A percentile compares a stretch with the other conserved stretches of the same genome.
These are phyloP conservation scores for Ecdyonurus torrentis DNA, from an alignment of 2,888 invertebrate genomes.

Conservation along the genomic window DNA sequence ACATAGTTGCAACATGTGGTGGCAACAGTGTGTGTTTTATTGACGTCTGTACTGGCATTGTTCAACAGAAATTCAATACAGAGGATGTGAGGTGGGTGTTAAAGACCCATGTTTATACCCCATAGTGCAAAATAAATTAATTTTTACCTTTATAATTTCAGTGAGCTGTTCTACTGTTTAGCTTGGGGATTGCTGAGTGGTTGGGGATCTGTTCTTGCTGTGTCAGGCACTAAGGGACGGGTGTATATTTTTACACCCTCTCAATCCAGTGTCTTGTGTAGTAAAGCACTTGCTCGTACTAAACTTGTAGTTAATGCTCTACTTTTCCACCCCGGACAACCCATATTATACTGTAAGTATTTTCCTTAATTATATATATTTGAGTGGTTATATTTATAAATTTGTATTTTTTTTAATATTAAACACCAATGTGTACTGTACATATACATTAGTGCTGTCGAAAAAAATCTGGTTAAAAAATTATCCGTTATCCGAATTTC, in stretches of 20 bases:
- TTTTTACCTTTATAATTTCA: slow-evolving; percentile 14
- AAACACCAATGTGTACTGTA: no score
- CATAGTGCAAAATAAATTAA: no score
- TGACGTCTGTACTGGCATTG: slow-evolving; percentile 25
- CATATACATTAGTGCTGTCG: no score
- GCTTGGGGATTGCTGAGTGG: slow-evolving; percentile 26
- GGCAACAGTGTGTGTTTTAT: slow-evolving; percentile 31
- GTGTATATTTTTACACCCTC: background rate
- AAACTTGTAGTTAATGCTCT: slow-evolving; percentile 14
- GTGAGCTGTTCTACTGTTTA: slow-evolving; percentile 26
- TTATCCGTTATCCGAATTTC: no score
- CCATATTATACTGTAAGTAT: no score
- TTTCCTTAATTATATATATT: no score
- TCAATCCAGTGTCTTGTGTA: background rate
- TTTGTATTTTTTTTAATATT: no score
- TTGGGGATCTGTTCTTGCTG: slow-evolving; percentile 1
- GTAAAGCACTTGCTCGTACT: background rate
- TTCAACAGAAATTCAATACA: slow-evolving; percentile 25
- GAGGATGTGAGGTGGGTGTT: slow-evolving; percentile 14
- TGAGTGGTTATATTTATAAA: no score
- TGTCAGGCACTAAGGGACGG: background rate
- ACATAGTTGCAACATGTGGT: slow-evolving; percentile 31
- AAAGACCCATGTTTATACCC: no score
- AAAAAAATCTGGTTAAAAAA: no score
- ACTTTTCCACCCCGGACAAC: slow-evolving; percentile 15